A percentile compares a stretch with the other conserved stretches of the same genome.
These are phyloP conservation scores for Drosophila kurseongensis DNA, from an alignment of 1,140 invertebrate species.

Conservation along the genomic window DNA sequence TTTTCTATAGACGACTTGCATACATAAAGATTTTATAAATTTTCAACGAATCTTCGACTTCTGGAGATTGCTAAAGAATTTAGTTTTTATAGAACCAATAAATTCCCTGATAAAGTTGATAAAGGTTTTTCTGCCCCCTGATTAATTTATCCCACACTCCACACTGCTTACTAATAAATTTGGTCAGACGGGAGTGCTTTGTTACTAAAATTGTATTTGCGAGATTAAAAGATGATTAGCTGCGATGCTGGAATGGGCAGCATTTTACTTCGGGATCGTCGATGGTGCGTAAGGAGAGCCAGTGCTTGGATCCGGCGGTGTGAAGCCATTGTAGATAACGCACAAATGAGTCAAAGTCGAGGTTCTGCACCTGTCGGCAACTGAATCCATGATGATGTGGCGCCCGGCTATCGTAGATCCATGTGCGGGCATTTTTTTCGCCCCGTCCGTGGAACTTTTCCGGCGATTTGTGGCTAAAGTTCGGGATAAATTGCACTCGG, in stretches of 20 bases:
- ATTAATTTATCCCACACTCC: not conserved
- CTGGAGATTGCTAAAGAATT: not conserved
- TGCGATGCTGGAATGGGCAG: not conserved
- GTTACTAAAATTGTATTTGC: not conserved
- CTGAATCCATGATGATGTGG: not conserved
- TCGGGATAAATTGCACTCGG: too few relatives aligned
- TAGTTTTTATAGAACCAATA: not conserved
- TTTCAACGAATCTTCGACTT: not conserved
- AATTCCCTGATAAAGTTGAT: not conserved
- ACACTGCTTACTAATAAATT: not conserved
- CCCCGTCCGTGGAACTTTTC: not conserved
- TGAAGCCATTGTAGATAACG: not conserved
- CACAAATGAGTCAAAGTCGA: not conserved
- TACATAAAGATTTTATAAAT: too few relatives aligned
- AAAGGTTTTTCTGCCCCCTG: not conserved
- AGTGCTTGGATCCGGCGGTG: not conserved
- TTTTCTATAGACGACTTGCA: too few relatives aligned
- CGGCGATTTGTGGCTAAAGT: too few relatives aligned
- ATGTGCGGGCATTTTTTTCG: not conserved
- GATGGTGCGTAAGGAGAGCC: not conserved
- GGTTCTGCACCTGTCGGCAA: not conserved
- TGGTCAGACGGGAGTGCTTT: not conserved
- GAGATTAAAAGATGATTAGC: not conserved
- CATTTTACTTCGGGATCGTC: not conserved
- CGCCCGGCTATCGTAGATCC: not conserved